Evolutionary conservation across 2,113 vertebrate genomes (phyloP).

Genomic region (Callipepla californica): DNA sequence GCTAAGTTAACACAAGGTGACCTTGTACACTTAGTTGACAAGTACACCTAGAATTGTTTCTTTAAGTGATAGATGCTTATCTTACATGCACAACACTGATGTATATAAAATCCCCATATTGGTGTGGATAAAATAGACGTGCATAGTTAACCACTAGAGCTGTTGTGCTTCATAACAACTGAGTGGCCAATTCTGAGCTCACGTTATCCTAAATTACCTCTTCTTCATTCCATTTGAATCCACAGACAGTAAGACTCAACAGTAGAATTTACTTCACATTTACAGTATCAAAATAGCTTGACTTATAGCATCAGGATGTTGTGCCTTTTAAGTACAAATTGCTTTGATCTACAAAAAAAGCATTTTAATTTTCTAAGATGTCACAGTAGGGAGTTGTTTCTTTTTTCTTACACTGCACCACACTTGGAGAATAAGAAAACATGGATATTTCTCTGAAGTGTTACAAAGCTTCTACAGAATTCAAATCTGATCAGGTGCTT

Average conservation of each 20-base stretch:
- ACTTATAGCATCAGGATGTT: background rate
- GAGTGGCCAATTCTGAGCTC: background rate
- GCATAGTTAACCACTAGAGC: background rate
- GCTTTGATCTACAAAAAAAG: background rate
- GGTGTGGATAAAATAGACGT: accelerated
- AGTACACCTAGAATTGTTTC: background rate
- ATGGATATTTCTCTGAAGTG: background rate
- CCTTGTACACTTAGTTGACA: background rate
- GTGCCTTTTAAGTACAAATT: background rate
- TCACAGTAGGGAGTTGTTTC: background rate
- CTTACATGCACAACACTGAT: background rate
- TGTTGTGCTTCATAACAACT: background rate
- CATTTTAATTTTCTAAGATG: background rate
- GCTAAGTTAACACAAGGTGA: background rate
- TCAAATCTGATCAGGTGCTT: background rate
- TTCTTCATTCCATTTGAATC: background rate
- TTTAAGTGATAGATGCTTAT: background rate
- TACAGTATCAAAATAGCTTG: background rate
- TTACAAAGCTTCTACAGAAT: background rate
- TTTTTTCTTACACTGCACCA: background rate
- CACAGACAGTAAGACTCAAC: background rate
- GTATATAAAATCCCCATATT: background rate
- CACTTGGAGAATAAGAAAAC: background rate
- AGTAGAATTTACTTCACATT: background rate
- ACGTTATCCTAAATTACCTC: background rate